Evolutionary conservation across 2,113 vertebrate species (phyloP).

Genomic region (Labeo rohita): DNA sequence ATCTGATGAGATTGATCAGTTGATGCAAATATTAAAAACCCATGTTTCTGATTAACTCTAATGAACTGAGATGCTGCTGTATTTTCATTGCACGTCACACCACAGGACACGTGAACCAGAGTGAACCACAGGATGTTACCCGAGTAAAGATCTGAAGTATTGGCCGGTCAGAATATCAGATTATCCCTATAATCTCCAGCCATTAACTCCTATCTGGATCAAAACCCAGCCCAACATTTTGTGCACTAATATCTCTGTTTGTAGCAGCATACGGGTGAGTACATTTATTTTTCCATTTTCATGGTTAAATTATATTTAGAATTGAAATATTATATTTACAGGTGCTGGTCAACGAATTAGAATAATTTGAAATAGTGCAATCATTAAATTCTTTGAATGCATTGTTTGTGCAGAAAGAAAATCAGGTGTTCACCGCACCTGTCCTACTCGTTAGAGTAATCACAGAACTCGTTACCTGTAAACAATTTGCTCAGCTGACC

Average conservation of each 20-base stretch:
- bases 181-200: not conserved
- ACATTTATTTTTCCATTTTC: not conserved
- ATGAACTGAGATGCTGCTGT: not conserved
- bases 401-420: no score
- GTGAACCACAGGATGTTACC: not conserved
- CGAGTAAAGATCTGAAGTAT: not conserved
- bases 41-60: not conserved
- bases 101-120: not conserved
- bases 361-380: no score
- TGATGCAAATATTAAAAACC: constrained; percentile 12
- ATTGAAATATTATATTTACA: no score
- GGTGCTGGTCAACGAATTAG: no score
- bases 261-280: not conserved
- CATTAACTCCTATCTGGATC: not conserved
- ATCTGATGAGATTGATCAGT: constrained; percentile 1
- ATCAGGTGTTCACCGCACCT: no score
- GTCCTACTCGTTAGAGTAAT: no score
- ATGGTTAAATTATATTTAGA: not conserved
- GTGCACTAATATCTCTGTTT: not conserved
- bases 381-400: no score
- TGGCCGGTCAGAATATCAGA: not conserved
- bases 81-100: not conserved
- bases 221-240: not conserved
- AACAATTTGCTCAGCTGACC: no score
- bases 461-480: no score